Base-by-base conservation (phyloP, 2,888 invertebrate species). In the Leucozona laternaria region DNA sequence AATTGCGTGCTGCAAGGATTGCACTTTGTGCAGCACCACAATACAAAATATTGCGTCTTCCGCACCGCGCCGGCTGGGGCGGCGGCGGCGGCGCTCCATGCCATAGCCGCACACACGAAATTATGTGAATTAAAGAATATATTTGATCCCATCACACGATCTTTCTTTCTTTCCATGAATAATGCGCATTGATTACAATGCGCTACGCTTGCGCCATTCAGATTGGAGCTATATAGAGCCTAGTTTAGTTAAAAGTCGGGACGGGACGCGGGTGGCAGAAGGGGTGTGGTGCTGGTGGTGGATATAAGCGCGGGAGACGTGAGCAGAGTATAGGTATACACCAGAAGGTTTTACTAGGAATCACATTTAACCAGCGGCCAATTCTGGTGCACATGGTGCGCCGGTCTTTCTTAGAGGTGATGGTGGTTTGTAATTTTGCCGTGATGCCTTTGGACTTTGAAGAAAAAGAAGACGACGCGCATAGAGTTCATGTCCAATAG, bases 121-220 rank as follows among this genome's bases (percentile, higher is more conserved):
- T 86, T 86, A 86, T 86, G 86, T 86, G 86, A 86, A 86, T 86
- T 86, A 86, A 79, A 71, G 86, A 86, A 86, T 79, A 82, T 75
- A 86, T 86, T 86, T 82, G 86, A 79, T 82, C 78, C 86, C 86
- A 86, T 82, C 86, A 86, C 82, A 81, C 82, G 86, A 82, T 81
- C 82, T 82, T 75, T 78, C 79, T 71, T 70, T 75, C 78, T 70
- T 86, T 82, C 82, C 82, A 86, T 86, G 86, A 86, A 86, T 86
- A 86, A 86, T 86, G 86, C 82, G 86, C 86, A 86, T 86, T 86
- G 86, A 86, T 86, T 86, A 86, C 86, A 86, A 79, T 82, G 86
- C 78, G 86, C 81, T 81, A 77, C 81, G 85, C 82, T 82, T 86
- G 78, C 82, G 86, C 81, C 77, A 73, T 79, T 71, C 62, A 53